These are phyloP conservation scores for Silurus meridionalis DNA, from an alignment of 2,113 vertebrate species.

Conservation along the genomic window DNA sequence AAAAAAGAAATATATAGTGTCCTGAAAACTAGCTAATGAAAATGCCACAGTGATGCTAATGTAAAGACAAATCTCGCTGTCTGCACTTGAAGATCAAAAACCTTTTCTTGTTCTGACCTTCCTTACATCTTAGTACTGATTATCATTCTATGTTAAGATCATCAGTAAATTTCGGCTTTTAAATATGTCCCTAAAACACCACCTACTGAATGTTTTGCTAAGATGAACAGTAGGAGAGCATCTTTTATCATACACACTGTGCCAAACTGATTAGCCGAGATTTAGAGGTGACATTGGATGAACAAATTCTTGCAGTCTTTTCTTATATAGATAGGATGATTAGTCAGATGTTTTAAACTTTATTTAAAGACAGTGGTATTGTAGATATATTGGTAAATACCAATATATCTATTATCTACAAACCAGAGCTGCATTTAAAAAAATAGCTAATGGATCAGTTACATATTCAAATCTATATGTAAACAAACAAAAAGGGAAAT, in stretches of 20 bases:
- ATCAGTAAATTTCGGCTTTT: conserved; percentile 46
- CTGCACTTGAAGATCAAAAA: not conserved
- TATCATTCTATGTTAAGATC: conserved; percentile 38
- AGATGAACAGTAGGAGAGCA: not conserved
- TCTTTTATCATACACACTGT: not conserved
- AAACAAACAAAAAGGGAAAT: not conserved
- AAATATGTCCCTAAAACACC: conserved; percentile 40
- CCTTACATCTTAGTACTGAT: conserved; percentile 16
- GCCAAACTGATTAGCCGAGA: not conserved
- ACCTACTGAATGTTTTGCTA: conserved; percentile 2
- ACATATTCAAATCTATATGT: not conserved
- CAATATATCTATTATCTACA: not conserved
- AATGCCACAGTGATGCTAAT: not conserved
- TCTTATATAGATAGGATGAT: conserved; percentile 20
- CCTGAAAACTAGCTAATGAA: not conserved
- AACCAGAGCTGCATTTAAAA: not conserved
- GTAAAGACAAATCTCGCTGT: not conserved
- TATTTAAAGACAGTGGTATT: not conserved
- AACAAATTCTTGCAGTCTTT: conserved; percentile 5
- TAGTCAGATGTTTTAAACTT: conserved; percentile 22
- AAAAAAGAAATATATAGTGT: not conserved
- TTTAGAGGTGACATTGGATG: not conserved
- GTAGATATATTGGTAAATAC: not conserved
- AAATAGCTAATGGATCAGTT: not conserved
- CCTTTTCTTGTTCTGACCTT: conserved; percentile 15